These are phyloP conservation scores for Coccyzus lansbergi DNA, from an alignment of 2,797 vertebrate species.

Conservation along the genomic window DNA sequence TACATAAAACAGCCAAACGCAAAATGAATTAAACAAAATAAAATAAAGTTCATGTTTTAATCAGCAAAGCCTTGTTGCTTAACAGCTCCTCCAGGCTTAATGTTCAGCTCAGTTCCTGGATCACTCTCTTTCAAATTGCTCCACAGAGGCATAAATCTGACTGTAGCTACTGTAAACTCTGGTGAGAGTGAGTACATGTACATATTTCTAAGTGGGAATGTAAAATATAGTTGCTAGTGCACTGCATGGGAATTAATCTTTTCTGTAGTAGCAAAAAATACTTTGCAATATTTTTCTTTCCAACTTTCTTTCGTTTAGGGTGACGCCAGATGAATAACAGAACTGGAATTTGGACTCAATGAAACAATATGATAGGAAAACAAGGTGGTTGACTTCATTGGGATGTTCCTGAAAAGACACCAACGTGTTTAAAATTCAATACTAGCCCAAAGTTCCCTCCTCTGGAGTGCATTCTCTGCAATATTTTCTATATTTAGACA, in stretches of 20 bases:
- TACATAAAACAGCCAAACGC: slow-evolving; percentile 43
- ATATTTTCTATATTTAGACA: neutral
- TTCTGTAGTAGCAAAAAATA: neutral
- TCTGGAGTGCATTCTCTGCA: neutral
- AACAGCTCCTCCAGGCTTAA: slow-evolving; percentile 62
- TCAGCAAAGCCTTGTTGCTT: slow-evolving; percentile 51
- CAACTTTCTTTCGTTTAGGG: neutral
- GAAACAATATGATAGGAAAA: neutral
- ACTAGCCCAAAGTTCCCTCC: neutral
- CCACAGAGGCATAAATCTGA: slow-evolving; percentile 63
- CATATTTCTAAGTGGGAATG: slow-evolving; percentile 31
- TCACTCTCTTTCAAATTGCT: slow-evolving; percentile 65
- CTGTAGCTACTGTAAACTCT: slow-evolving; percentile 52
- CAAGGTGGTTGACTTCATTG: neutral
- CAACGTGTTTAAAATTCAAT: neutral
- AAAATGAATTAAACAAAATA: slow-evolving; percentile 55
- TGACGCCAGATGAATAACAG: neutral
- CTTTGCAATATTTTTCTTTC: neutral
- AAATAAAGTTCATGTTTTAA: slow-evolving; percentile 68
- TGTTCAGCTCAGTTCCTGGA: slow-evolving; percentile 58
- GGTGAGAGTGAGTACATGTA: slow-evolving; percentile 34
- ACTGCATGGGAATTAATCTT: neutral
- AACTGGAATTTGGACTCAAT: neutral
- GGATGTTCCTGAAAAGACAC: neutral
- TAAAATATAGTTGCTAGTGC: neutral